phyloP scores from a whole-genome alignment of 2,113 vertebrate species.

The Notarius lentiginosus region DNA sequence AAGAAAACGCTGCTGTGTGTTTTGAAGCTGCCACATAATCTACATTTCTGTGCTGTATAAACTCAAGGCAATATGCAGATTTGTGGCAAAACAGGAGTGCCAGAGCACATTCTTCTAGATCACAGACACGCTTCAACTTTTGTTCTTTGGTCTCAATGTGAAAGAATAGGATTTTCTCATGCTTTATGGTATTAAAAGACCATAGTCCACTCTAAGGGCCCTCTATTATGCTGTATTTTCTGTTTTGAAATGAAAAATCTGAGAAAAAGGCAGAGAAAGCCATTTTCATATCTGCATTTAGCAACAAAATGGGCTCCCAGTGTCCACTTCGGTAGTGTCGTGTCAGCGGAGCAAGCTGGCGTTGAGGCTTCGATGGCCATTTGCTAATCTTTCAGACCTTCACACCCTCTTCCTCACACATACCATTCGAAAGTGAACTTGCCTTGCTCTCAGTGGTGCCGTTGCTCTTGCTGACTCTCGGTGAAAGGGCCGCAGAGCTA shows the following conservation, averaged over 20 bases:
- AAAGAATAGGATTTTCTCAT: background rate
- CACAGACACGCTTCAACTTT: background rate
- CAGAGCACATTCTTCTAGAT: background rate
- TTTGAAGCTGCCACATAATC: background rate
- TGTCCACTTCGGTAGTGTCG: constrained; percentile 46
- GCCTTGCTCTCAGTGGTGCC: constrained; percentile 45
- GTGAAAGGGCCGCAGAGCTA: constrained; percentile 48
- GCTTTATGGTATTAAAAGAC: background rate
- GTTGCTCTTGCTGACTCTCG: constrained; percentile 54
- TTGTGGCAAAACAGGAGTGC: background rate
- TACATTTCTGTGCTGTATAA: background rate
- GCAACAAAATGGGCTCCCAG: constrained; percentile 40
- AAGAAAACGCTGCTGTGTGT: background rate
- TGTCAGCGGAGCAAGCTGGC: constrained; percentile 46
- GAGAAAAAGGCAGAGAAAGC: constrained; percentile 23
- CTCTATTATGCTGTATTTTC: background rate
- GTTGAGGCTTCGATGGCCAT: constrained; percentile 38
- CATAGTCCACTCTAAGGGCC: background rate
- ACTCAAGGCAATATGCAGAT: background rate
- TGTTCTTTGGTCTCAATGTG: background rate
- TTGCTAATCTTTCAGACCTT: constrained; percentile 44
- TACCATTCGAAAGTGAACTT: constrained; percentile 40
- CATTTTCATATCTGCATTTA: constrained; percentile 47
- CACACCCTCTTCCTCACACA: constrained; percentile 28
- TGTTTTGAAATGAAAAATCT: constrained; percentile 11